Evolutionary conservation across 1,140 invertebrate species (phyloP).

Genomic region (Phymastichus coffea): DNA sequence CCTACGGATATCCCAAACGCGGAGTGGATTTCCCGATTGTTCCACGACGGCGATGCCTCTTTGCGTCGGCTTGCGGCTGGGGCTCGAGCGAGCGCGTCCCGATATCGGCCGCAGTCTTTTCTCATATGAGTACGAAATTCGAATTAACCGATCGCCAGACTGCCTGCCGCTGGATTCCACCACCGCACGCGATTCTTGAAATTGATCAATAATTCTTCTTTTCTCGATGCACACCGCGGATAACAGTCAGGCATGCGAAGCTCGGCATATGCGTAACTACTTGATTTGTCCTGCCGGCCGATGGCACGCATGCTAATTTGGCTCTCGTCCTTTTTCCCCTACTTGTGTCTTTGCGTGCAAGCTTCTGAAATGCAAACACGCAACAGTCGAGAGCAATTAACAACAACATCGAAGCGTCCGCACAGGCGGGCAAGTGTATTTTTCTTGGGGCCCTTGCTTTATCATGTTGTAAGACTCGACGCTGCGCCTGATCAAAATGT

Average conservation of each 20-base stretch:
- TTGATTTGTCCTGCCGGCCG: constrained; percentile 23
- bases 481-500: too few relatives aligned
- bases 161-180: too few relatives aligned
- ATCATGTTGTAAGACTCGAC: too few relatives aligned
- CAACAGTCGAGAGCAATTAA: background rate
- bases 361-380: background rate
- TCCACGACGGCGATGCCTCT: too few relatives aligned
- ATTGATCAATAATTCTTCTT: too few relatives aligned
- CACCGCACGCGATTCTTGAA: too few relatives aligned
- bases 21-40: too few relatives aligned
- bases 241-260: background rate
- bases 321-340: background rate
- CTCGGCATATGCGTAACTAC: constrained; percentile 9
- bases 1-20: too few relatives aligned
- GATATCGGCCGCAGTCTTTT: too few relatives aligned
- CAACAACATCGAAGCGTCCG: background rate
- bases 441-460: background rate
- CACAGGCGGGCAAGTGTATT: background rate
- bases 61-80: too few relatives aligned
- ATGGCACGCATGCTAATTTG: constrained; percentile 13
- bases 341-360: background rate
- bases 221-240: constrained; percentile 14
- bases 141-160: constrained; percentile 28
- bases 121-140: constrained; percentile 23
- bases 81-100: too few relatives aligned